phyloP scores from a whole-genome alignment of 1,140 invertebrate species.

The Meloidogyne exigua region DNA sequence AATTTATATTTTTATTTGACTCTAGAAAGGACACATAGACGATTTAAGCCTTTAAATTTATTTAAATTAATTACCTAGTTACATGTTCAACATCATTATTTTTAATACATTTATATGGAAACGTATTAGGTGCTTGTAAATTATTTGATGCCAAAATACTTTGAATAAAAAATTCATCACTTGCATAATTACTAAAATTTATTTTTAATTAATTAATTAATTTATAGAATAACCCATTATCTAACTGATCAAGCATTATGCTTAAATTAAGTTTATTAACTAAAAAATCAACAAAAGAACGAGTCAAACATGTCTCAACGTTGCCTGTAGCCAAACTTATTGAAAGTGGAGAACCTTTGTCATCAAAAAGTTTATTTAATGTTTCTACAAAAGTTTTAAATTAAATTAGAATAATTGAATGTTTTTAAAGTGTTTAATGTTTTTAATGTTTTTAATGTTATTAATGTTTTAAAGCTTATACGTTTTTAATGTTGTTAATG shows the following conservation, averaged over 20 bases:
- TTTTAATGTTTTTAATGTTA: no score
- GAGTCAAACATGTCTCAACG: constrained; percentile 2
- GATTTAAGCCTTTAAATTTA: background rate
- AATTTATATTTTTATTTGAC: no score
- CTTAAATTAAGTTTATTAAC: constrained; percentile 31
- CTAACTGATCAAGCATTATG: constrained; percentile 15
- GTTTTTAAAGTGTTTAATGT: no score
- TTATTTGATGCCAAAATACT: constrained; percentile 7
- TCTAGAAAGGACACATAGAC: no score
- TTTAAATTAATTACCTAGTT: constrained; percentile 6
- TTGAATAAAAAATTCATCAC: constrained; percentile 29
- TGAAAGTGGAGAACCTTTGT: background rate
- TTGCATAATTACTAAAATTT: constrained; percentile 17
- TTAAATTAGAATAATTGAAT: background rate
- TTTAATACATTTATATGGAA: constrained; percentile 28
- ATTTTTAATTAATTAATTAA: background rate
- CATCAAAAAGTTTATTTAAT: background rate
- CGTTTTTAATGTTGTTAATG: no score
- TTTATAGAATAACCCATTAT: background rate
- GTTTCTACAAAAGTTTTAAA: background rate
- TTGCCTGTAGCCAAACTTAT: constrained; percentile 10
- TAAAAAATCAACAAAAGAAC: constrained; percentile 24
- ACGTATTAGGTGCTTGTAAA: constrained; percentile 23
- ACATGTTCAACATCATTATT: background rate
- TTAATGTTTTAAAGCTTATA: no score